These are phyloP conservation scores for Cyanistes caeruleus DNA, from an alignment of 2,113 vertebrate genomes.

Conservation along the genomic window DNA sequence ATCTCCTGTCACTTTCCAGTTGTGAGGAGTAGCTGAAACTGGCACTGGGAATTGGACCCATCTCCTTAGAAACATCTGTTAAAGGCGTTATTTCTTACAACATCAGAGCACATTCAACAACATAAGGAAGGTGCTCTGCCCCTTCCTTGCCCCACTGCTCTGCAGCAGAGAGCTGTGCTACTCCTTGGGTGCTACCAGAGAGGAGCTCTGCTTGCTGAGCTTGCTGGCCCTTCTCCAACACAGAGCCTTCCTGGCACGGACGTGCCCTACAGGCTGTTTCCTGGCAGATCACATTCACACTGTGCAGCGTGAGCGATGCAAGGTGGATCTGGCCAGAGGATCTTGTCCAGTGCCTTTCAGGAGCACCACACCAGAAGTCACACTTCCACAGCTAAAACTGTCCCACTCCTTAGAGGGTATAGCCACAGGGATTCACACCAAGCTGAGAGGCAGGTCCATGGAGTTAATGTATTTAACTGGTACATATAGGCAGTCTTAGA, in stretches of 20 bases:
- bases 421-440: background rate
- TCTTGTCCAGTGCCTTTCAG: background rate
- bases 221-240: background rate
- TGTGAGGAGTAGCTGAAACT: background rate
- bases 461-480: background rate
- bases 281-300: fast-evolving
- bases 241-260: background rate
- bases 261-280: background rate
- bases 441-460: background rate
- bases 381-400: background rate
- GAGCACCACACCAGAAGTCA: background rate
- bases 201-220: background rate
- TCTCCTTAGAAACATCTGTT: background rate
- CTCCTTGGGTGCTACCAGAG: no score
- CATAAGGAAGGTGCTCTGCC: background rate
- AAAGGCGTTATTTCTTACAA: background rate
- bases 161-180: fast-evolving
- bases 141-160: background rate
- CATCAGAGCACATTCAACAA: background rate
- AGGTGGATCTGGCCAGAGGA: background rate
- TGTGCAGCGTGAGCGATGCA: background rate
- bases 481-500: background rate
- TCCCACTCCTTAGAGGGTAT: background rate
- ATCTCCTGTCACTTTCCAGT: background rate
- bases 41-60: background rate